A percentile compares a stretch with the other conserved stretches of the same genome.
Evolutionary conservation across 2,113 vertebrate genomes (phyloP).

Genomic region (Hydrochoerus hydrochaeris): DNA sequence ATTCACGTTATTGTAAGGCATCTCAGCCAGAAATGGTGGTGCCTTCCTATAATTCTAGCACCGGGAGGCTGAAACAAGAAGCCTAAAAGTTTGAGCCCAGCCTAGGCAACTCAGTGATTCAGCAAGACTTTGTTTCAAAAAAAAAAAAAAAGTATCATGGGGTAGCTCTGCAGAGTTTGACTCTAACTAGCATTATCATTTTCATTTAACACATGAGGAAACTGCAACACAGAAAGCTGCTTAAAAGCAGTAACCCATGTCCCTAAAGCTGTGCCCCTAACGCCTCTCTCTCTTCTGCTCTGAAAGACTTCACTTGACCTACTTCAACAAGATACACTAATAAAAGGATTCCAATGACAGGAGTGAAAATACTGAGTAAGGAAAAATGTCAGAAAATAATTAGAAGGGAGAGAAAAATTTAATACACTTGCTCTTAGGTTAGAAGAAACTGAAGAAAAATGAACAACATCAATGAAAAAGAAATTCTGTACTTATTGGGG

Average conservation of each 20-base stretch:
- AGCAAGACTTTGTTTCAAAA: not conserved
- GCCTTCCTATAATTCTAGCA: not conserved
- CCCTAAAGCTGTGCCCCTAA: not conserved
- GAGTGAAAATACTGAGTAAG: not conserved
- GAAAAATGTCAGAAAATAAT: slow-evolving; percentile 27
- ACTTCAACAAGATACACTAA: not conserved
- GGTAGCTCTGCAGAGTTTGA: not conserved
- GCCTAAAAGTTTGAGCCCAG: not conserved
- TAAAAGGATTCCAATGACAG: not conserved
- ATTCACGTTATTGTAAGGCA: not conserved
- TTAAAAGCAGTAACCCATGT: not conserved
- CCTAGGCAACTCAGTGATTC: not conserved
- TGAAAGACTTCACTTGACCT: not conserved
- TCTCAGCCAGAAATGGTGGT: not conserved
- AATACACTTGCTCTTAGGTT: slow-evolving; percentile 38
- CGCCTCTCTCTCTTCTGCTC: not conserved
- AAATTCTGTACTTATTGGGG: slow-evolving; percentile 17
- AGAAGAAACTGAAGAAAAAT: slow-evolving; percentile 22
- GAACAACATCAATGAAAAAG: slow-evolving; percentile 39
- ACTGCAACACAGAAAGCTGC: not conserved
- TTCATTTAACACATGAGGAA: not conserved
- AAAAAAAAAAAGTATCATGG: not conserved
- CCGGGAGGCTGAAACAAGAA: not conserved
- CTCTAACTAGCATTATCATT: not conserved
- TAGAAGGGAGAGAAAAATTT: not conserved